These are phyloP conservation scores for Cyanoliseus patagonus DNA, from an alignment of 2,113 vertebrate species.

Conservation along the genomic window DNA sequence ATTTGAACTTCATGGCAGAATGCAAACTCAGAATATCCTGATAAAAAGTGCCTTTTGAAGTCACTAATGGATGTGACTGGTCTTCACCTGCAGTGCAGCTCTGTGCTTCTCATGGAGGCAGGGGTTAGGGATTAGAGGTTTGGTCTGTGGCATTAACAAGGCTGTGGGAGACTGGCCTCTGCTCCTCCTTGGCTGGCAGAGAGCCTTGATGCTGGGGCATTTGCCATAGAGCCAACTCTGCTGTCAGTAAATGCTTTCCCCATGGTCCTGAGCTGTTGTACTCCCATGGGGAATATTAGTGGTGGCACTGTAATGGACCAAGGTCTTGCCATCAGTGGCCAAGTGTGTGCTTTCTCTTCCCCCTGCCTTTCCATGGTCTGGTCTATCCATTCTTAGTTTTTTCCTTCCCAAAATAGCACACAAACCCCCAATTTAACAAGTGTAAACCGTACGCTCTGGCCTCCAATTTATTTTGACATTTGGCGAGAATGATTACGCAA, in stretches of 20 bases:
- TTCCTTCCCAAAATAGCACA: constrained; percentile 9
- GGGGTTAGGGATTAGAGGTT: not conserved
- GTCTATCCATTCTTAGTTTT: not conserved
- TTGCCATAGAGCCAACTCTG: not conserved
- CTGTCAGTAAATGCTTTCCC: not conserved
- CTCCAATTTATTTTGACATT: constrained; percentile 67
- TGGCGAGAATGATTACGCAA: constrained; percentile 56
- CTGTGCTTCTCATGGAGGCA: not conserved
- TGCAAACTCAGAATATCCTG: not conserved
- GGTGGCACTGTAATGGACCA: not conserved
- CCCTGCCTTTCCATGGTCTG: not conserved
- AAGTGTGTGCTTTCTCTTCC: not conserved
- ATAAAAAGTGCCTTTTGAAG: not conserved
- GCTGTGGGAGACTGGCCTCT: not conserved
- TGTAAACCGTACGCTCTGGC: constrained; percentile 18
- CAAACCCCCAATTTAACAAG: constrained; percentile 45
- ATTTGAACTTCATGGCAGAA: not conserved
- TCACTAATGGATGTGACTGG: not conserved
- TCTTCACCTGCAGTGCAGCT: not conserved
- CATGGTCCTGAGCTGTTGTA: not conserved
- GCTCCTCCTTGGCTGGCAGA: not conserved
- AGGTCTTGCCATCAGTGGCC: not conserved
- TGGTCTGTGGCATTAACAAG: not conserved
- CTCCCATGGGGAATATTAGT: not conserved
- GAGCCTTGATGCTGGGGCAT: not conserved